Conservation (phyloP, 2,888 invertebrate genomes). For the Trichopoda pennipes region DNA sequence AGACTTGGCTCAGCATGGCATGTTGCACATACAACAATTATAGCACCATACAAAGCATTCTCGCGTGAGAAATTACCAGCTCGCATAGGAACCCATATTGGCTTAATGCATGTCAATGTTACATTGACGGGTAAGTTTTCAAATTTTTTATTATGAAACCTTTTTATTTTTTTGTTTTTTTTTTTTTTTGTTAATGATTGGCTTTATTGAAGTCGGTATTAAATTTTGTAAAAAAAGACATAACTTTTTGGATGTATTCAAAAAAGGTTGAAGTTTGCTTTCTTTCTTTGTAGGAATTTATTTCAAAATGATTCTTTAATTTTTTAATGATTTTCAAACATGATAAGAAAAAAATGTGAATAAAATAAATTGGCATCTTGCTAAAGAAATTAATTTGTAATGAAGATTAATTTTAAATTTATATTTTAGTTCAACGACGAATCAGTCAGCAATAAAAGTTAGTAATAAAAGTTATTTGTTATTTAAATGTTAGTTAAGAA, state of each 20-base stretch:
- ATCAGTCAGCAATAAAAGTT: too few relatives aligned
- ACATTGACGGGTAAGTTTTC: constrained; percentile 90
- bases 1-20: constrained; percentile 97
- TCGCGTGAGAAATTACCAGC: constrained; percentile 93
- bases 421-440: too few relatives aligned
- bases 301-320: constrained; percentile 34
- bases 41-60: constrained; percentile 94
- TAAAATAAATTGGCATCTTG: not conserved
- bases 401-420: too few relatives aligned
- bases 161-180: constrained; percentile 23
- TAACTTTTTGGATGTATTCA: not conserved
- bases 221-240: constrained; percentile 17
- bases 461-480: too few relatives aligned
- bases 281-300: constrained; percentile 8
- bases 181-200: not conserved
- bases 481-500: too few relatives aligned
- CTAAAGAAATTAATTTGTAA: not conserved
- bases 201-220: not conserved
- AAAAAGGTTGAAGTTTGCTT: not conserved
- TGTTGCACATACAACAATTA: constrained; percentile 90
- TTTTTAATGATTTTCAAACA: constrained; percentile 57
- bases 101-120: constrained; percentile 96
- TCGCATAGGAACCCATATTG: constrained; percentile 94
- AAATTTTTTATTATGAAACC: not conserved
- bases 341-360: constrained; percentile 16